Base-by-base conservation (phyloP, 2,888 invertebrate species). In the Xylocampa areola region DNA sequence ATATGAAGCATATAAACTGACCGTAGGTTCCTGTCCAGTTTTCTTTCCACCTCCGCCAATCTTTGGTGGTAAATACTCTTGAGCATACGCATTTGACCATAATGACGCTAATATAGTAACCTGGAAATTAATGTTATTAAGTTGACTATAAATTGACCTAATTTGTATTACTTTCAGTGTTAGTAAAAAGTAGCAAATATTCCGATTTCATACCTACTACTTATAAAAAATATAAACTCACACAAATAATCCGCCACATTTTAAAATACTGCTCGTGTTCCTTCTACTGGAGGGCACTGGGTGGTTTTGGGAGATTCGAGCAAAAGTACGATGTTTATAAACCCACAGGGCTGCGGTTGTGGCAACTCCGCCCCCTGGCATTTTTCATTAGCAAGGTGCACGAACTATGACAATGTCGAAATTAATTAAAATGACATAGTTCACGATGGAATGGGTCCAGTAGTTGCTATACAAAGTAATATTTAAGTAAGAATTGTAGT, bases 31-130 rank as follows among this genome's bases (percentile, higher is more conserved):
- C 10, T 77, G 77, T 4, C 69, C 66, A n/a, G 84, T 79, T 72
- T 91, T 91, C 58, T 90, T 90, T 1, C 25, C 27, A 25, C 79
- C 75, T 17, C 84, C 82, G 6, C 80, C 80, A 10, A 88, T 86
- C 68, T 90, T 94, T 0, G 95, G 95, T 16, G 95, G 95, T 49
- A 95, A 86, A 75, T 95, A 95, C 58, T 92, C 94, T 60, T 94
- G 87, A 75, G 94, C 87, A 10, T 81, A 72, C 21, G 76, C 76
- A 47, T 68, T 87, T 68, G 85, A 85, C 88, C 84, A 88, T 76
- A 88, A 82, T 73, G 89, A 88, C 80, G 87, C 76, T 60, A 90
- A 48, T 44, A 87, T 64, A 35, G 85, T 77, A 45, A 89, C 71
- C 91, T 90, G 73, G 25, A 77, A 81, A 63, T 16, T 0, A 2